Conservation (phyloP, 2,113 vertebrate genomes). For the Collichthys lucidus region DNA sequence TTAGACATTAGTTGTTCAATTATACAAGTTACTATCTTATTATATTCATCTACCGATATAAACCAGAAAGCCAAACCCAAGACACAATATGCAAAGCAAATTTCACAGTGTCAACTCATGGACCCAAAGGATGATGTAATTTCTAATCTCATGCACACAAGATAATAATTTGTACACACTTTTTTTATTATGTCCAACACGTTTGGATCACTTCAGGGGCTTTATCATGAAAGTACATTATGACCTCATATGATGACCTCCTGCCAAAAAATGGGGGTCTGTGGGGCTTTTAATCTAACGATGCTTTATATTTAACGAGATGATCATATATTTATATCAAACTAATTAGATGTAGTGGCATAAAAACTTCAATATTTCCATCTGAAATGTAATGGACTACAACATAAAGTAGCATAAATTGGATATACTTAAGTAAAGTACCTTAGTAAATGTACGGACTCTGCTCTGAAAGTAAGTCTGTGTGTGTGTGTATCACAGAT, state of each 20-base stretch:
- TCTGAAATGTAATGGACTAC: neutral
- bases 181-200: neutral
- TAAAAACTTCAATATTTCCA: neutral
- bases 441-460: neutral
- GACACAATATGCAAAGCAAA: too few relatives aligned
- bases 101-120: too few relatives aligned
- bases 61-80: too few relatives aligned
- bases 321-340: neutral
- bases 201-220: neutral
- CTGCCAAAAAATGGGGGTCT: neutral
- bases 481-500: slow-evolving; percentile 83
- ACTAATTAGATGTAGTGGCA: neutral
- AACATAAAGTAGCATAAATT: neutral
- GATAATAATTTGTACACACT: neutral
- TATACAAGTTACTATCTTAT: too few relatives aligned
- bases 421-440: neutral
- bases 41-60: too few relatives aligned
- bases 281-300: neutral
- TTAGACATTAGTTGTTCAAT: too few relatives aligned
- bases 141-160: neutral
- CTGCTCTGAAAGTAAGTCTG: neutral
- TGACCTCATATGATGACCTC: neutral
- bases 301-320: neutral
- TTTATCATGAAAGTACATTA: neutral
- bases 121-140: too few relatives aligned